A percentile compares a stretch with the other conserved stretches of the same genome.
Evolutionary conservation across 2,797 vertebrate genomes (phyloP).

Genomic region (Oryzias dopingdopingensis): DNA sequence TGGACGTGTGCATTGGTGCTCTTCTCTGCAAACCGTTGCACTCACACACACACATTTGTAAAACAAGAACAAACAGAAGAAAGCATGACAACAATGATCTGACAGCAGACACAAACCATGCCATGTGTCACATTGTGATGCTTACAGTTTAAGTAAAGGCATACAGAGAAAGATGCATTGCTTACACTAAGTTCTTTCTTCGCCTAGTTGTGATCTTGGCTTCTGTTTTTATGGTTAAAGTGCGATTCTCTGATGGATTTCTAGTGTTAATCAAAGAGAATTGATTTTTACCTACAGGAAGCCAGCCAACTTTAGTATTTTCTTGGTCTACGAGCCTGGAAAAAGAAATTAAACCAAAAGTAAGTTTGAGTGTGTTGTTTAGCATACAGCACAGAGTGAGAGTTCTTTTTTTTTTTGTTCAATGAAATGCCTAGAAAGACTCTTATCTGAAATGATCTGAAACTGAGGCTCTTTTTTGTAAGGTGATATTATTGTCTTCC

Average conservation of each 20-base stretch:
- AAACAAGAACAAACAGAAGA: slow-evolving; percentile 14
- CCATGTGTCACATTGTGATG: slow-evolving; percentile 3
- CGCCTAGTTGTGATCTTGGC: slow-evolving; percentile 19
- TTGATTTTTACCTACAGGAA: slow-evolving; percentile 44
- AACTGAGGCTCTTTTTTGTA: slow-evolving; percentile 31
- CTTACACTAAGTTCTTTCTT: slow-evolving; percentile 13
- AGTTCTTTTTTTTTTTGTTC: slow-evolving; percentile 42
- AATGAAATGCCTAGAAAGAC: slow-evolving; percentile 52
- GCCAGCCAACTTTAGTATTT: slow-evolving; percentile 35
- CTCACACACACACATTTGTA: slow-evolving; percentile 2
- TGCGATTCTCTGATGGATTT: slow-evolving; percentile 33
- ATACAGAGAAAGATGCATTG: slow-evolving; percentile 4
- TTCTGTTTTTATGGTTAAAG: slow-evolving; percentile 39
- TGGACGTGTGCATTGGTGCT: slow-evolving; percentile 17
- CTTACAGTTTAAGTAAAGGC: slow-evolving; percentile 4
- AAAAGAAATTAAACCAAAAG: slow-evolving; percentile 42
- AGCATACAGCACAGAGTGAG: slow-evolving; percentile 34
- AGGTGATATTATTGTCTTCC: slow-evolving; percentile 33
- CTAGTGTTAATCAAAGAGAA: slow-evolving; percentile 52
- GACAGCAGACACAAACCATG: slow-evolving; percentile 33
- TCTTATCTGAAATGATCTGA: slow-evolving; percentile 46
- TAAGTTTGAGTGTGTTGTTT: slow-evolving; percentile 37
- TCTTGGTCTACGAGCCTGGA: slow-evolving; percentile 48
- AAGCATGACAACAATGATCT: slow-evolving; percentile 22
- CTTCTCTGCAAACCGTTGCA: slow-evolving; percentile 21